These are phyloP conservation scores for Tinamus major DNA, from an alignment of 2,797 vertebrate genomes.

Conservation along the genomic window DNA sequence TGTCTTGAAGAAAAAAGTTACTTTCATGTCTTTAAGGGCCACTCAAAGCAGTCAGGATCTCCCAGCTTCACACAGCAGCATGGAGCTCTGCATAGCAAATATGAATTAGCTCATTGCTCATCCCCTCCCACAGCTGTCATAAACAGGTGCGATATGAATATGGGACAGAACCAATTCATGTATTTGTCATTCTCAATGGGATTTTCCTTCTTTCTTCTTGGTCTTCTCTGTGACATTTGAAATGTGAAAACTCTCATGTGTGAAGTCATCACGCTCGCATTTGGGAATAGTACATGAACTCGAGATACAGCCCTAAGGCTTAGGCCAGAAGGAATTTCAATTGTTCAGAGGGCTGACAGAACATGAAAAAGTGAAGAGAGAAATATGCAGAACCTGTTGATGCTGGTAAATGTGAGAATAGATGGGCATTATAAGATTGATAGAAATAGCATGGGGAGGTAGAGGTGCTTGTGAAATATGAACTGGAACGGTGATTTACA, in stretches of 20 bases:
- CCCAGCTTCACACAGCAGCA: neutral
- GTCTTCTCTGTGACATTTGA: neutral
- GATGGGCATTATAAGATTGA: neutral
- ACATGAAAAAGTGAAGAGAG: conserved; percentile 18
- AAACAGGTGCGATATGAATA: neutral
- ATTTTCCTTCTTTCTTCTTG: neutral
- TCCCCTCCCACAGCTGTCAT: conserved; percentile 10
- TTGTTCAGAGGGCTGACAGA: conserved; percentile 9
- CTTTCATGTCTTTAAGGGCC: neutral
- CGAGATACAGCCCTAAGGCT: neutral
- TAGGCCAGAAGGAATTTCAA: conserved; percentile 54
- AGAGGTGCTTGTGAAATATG: neutral
- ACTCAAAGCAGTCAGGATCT: neutral
- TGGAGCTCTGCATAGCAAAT: conserved; percentile 13
- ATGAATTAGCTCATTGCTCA: neutral
- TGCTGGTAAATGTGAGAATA: neutral
- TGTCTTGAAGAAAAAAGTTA: neutral
- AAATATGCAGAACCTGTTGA: neutral
- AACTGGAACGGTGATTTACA: neutral
- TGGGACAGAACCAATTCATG: neutral
- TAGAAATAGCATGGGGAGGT: neutral
- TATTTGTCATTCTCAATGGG: neutral
- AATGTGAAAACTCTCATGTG: neutral
- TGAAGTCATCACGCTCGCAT: conserved; percentile 9
- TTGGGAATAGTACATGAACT: conserved; percentile 33